These are phyloP conservation scores for Lamproptera curius DNA, from an alignment of 2,888 invertebrate genomes.

Conservation along the genomic window DNA sequence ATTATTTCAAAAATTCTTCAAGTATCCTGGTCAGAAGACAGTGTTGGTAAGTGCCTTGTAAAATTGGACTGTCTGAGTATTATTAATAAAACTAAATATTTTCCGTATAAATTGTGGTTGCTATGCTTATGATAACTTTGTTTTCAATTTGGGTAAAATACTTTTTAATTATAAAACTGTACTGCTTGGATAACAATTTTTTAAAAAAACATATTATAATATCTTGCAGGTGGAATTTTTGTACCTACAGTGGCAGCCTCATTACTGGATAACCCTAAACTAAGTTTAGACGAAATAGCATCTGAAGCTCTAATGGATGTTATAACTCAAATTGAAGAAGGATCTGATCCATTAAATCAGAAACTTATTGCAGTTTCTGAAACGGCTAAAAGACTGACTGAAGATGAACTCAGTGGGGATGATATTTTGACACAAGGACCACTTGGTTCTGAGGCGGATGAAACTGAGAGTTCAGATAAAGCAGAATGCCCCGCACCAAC, in stretches of 20 bases:
- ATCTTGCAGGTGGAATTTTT: conserved; percentile 69
- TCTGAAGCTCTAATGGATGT: conserved; percentile 84
- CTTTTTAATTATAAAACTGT: no score
- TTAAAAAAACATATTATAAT: not conserved
- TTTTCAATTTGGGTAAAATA: not conserved
- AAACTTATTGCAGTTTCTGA: conserved; percentile 62
- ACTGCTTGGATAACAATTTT: no score
- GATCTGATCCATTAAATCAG: conserved; percentile 77
- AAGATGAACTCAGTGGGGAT: conserved; percentile 61
- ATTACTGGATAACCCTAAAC: conserved; percentile 72
- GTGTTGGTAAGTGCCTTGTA: conserved; percentile 69
- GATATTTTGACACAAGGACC: conserved; percentile 53
- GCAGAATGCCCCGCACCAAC: conserved; percentile 66
- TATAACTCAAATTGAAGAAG: conserved; percentile 75
- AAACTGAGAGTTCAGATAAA: conserved; percentile 40
- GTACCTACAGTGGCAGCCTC: conserved; percentile 77
- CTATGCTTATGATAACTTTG: not conserved
- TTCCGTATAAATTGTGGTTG: no score
- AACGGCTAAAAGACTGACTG: conserved; percentile 62
- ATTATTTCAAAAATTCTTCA: conserved; percentile 84
- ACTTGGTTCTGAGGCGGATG: conserved; percentile 50
- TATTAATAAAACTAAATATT: no score
- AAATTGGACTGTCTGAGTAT: no score
- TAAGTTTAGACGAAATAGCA: conserved; percentile 75
- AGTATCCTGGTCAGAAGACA: conserved; percentile 83